phyloP scores from a whole-genome alignment of 1,140 invertebrate genomes.

The Formica exsecta region DNA sequence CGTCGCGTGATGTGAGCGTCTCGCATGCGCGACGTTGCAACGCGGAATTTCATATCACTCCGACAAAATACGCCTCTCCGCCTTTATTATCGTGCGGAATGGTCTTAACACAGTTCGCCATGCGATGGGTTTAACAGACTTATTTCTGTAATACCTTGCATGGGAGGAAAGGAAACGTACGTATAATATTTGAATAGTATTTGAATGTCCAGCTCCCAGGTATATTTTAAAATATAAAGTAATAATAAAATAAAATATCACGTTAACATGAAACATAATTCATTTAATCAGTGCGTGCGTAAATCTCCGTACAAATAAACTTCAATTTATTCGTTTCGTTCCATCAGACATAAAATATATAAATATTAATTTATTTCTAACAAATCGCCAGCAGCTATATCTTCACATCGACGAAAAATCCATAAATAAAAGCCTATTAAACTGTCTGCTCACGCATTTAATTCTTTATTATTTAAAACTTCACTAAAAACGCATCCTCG shows the following conservation, averaged over 20 bases:
- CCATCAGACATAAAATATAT: not conserved
- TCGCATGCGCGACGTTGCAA: conserved; percentile 43
- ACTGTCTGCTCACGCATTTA: conserved; percentile 4
- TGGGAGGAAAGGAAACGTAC: not conserved
- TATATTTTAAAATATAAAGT: not conserved
- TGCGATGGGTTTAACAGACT: conserved; percentile 13
- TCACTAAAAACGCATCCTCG: not conserved
- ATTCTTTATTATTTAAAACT: conserved; percentile 10
- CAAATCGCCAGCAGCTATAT: not conserved
- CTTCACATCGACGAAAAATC: conserved; percentile 15
- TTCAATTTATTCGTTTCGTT: not conserved
- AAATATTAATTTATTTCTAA: conserved; percentile 16
- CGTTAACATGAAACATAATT: not conserved
- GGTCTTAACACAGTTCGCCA: conserved; percentile 37
- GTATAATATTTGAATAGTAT: not conserved
- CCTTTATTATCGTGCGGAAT: conserved; percentile 57
- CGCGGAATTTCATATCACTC: conserved; percentile 57
- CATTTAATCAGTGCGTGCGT: not conserved
- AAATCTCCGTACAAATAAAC: conserved; percentile 27
- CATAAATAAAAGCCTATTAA: conserved; percentile 38
- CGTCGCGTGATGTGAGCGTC: conserved; percentile 40
- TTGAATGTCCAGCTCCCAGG: not conserved
- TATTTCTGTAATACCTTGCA: conserved; percentile 39
- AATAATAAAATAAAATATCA: not conserved
- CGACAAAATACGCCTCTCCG: conserved; percentile 32